Conservation (phyloP, 1,140 invertebrate genomes). For the Stegodyphus mimosarum region DNA sequence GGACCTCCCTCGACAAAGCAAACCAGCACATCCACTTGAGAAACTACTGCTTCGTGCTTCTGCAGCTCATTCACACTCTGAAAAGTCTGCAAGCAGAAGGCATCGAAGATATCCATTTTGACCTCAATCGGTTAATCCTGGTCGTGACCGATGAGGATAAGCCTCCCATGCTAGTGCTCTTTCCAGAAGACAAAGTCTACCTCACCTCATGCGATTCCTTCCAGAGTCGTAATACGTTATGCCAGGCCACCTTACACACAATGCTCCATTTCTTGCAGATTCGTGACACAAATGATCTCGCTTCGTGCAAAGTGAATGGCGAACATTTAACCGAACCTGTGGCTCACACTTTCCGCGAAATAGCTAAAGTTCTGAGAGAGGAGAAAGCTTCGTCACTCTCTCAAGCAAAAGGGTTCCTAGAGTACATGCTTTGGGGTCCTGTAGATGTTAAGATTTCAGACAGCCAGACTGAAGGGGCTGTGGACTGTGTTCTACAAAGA, state of each 20-base stretch:
- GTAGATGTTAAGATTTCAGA: conserved; percentile 22
- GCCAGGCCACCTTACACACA: conserved; percentile 80
- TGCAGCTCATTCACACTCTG: conserved; percentile 80
- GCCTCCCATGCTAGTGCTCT: conserved; percentile 78
- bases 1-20: background rate
- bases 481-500: conserved; percentile 24
- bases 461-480: background rate
- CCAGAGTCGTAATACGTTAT: conserved; percentile 72
- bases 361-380: conserved; percentile 63
- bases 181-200: conserved; percentile 66
- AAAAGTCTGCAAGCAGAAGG: conserved; percentile 86
- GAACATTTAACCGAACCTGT: conserved; percentile 57
- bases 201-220: background rate
- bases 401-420: conserved; percentile 78
- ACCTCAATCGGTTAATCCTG: conserved; percentile 76
- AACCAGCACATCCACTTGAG: conserved; percentile 63
- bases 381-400: conserved; percentile 65
- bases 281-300: conserved; percentile 33
- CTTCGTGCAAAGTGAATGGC: conserved; percentile 57
- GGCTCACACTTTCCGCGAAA: conserved; percentile 60
- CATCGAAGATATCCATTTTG: conserved; percentile 79
- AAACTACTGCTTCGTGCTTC: conserved; percentile 69
- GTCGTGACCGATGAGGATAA: conserved; percentile 74
- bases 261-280: conserved; percentile 76
- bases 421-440: conserved; percentile 87